A percentile compares a stretch with the other conserved stretches of the same genome.
Evolutionary conservation across 2,888 invertebrate species (phyloP).

Genomic region (Ichneumoninae sp.): DNA sequence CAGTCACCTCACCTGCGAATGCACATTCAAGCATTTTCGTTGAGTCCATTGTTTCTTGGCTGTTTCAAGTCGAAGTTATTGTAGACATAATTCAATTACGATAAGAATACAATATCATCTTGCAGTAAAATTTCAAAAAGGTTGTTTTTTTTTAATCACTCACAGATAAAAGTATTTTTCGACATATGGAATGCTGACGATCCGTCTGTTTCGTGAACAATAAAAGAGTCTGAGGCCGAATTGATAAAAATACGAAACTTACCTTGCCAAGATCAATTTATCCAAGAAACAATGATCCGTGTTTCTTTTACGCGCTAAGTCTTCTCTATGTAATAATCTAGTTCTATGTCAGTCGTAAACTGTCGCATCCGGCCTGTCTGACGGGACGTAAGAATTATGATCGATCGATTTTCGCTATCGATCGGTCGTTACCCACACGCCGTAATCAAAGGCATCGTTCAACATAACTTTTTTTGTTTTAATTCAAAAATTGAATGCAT

Average conservation of each 20-base stretch:
- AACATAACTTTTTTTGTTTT: neutral
- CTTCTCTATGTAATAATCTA: neutral
- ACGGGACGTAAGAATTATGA: slow-evolving; percentile 2
- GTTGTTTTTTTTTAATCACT: neutral
- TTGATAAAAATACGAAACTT: neutral
- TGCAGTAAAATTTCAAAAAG: neutral
- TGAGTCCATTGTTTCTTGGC: neutral
- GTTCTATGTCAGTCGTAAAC: neutral
- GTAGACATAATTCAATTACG: neutral
- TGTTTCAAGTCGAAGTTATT: neutral
- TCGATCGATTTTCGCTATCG: slow-evolving; percentile 24
- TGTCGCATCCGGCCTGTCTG: neutral
- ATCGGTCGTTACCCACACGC: neutral
- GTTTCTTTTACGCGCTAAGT: neutral
- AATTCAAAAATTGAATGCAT: neutral
- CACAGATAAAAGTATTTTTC: neutral
- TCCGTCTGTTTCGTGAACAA: neutral
- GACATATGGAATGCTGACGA: neutral
- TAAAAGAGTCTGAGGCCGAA: neutral
- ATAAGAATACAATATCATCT: neutral
- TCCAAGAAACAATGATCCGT: neutral
- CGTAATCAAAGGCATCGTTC: neutral
- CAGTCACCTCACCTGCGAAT: neutral
- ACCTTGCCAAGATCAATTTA: neutral
- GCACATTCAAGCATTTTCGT: slow-evolving; percentile 7